phyloP scores from a whole-genome alignment of 2,797 vertebrate genomes.

The Mallotus villosus region DNA sequence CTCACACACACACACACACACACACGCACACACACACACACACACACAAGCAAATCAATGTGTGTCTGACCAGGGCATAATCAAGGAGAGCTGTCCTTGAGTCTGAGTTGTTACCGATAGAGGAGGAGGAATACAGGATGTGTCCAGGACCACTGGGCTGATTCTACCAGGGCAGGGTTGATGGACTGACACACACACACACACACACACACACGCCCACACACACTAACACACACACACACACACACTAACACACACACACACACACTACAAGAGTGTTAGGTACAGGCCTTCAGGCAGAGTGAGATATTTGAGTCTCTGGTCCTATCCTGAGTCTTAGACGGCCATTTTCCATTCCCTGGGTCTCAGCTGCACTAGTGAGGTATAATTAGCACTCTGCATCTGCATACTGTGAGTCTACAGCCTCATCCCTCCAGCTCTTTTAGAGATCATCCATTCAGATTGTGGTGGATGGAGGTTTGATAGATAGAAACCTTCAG shows the following conservation, averaged over 20 bases:
- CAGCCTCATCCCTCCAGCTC: slow-evolving; percentile 54
- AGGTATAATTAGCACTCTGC: slow-evolving; percentile 68
- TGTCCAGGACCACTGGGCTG: slow-evolving; percentile 21
- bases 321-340: no score
- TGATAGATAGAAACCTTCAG: slow-evolving; percentile 59
- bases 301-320: background rate
- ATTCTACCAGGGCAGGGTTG: no score
- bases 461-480: slow-evolving; percentile 67
- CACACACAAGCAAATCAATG: slow-evolving; percentile 1
- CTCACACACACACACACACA: no score
- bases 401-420: slow-evolving; percentile 69
- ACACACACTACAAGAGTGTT: no score
- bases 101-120: slow-evolving; percentile 44
- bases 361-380: slow-evolving; percentile 47
- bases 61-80: slow-evolving; percentile 10
- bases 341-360: no score
- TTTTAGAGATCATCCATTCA: slow-evolving; percentile 60
- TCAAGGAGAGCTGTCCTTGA: slow-evolving; percentile 42
- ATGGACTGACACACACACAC: slow-evolving; percentile 18
- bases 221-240: no score
- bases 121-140: slow-evolving; percentile 43
- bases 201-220: background rate
- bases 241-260: no score
- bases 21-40: slow-evolving; percentile 5
- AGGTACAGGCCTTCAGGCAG: background rate